Percentiles rank a stretch among this genome's conserved stretches.
phyloP scores from a whole-genome alignment of 2,888 invertebrate species.

The Sphecodes monilicornis region DNA sequence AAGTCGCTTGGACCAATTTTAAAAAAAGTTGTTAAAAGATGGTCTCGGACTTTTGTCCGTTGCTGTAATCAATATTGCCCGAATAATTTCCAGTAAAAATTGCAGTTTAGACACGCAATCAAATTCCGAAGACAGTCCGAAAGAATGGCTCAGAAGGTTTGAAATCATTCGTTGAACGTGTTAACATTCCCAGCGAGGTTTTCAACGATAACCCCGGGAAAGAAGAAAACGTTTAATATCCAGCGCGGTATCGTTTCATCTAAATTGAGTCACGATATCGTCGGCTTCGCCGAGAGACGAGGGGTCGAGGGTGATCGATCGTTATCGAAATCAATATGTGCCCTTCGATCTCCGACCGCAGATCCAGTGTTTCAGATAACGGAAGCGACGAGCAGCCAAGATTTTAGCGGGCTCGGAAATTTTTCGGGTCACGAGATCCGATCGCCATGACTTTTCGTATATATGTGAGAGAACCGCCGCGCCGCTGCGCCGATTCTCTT shows the following conservation, averaged over 20 bases:
- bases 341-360: conserved; percentile 64
- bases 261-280: conserved; percentile 60
- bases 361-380: conserved; percentile 59
- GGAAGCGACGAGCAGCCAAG: conserved; percentile 7
- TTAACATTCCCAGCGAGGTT: conserved; percentile 27
- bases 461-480: conserved; percentile 32
- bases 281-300: conserved; percentile 34
- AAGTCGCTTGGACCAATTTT: too few relatives aligned
- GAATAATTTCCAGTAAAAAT: not conserved
- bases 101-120: not conserved
- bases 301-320: conserved; percentile 52
- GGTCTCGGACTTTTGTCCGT: too few relatives aligned
- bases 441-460: conserved; percentile 67
- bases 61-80: not conserved
- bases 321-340: conserved; percentile 70
- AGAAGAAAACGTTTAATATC: conserved; percentile 29
- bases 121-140: not conserved
- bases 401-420: conserved; percentile 60
- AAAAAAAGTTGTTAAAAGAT: too few relatives aligned
- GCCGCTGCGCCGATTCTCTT: conserved; percentile 35
- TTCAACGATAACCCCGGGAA: conserved; percentile 23
- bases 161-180: not conserved
- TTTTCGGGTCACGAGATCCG: conserved; percentile 68
- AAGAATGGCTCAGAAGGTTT: not conserved
- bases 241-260: conserved; percentile 39